Evolutionary conservation across 2,113 vertebrate genomes (phyloP), one percentile per base, ranked within the genome.

Genomic region (Gallinago paraguaiae): DNA sequence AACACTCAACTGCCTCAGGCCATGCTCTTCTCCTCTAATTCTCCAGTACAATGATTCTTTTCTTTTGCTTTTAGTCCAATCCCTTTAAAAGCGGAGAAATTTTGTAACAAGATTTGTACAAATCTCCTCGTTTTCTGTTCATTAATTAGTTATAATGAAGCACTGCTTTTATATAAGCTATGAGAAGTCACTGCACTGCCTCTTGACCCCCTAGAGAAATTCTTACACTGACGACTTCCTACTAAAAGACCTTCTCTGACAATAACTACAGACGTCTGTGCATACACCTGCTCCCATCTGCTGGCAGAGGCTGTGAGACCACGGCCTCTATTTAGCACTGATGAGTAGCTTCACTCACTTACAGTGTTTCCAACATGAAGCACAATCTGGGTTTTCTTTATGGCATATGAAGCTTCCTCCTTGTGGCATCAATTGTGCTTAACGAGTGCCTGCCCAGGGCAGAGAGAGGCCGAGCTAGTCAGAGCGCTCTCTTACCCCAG

Each of bases 131-230:
- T 97, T 97, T 95, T 76, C 37, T 18, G 22, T 28, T 35, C 59
- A 84, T 92, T 95, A 91, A 70, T 88, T 78, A 90, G 17, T 75
- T 35, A 72, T 87, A 96, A 96, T 59, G 79, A 86, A 94, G 88
- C 23, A 92, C 39, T 1, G 1, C 54, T 88, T 88, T 90, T 61
- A 72, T 54, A 75, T 79, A 86, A 92, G 37, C 65, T 70, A 23
- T 70, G 72, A 81, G 91, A 90, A 93, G 74, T 70, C 81, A 88
- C 35, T 68, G 35, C 54, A 11, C 30, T 51, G 35, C 41, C 50
- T 71, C 31, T 57, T 79, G 48, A 64, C 53, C 39, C n/a, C 22
- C 61, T 24, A 56, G 41, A 88, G 65, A 88, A 59, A 54, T 82
- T 84, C 33, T 46, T 24, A 51, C 33, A 46, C 28, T 50, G 70